Evolutionary conservation across 2,113 vertebrate genomes (phyloP), one percentile per base, ranked within the genome.

Genomic region (Plestiodon gilberti): DNA sequence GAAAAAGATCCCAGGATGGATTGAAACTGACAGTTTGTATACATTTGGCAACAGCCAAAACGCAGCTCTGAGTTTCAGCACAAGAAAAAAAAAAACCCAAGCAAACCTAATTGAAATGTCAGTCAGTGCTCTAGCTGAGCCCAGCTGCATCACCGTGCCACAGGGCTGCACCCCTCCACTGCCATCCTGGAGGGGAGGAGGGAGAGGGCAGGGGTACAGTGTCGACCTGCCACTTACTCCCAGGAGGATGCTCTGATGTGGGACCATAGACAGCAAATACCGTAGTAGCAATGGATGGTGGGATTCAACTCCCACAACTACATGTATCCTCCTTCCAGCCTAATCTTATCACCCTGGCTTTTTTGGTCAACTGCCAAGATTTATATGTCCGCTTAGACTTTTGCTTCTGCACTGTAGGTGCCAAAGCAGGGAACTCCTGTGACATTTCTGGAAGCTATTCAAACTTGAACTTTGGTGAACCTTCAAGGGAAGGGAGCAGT

Each of bases 41-140:
- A 62, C 48, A 88, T 62, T 71, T 74, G 61, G 62, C 55, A 67
- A 62, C 10, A 2, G 23, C 22, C 77, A 28, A 76, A 77, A 61
- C 76, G 70, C 86, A 88, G 67, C 75, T 17, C 18, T 64, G 75
- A 78, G 87, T 64, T 73, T 71, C 87, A 83, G 81, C 22, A 79
- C 55, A 65, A 71, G 64, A 81, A 30, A 48, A 65, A 71, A 52
- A 81, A 30, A 48, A 62, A 52, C 20, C 55, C 25, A 69, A 82
- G 71, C 14, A 76, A 71, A 61, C 59, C 35, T 59, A 28, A 69
- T 2, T 65, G 28, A 65, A 89, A 85, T 83, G 38, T 83, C 81
- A 77, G 38, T 61, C 79, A 77, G 1, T 28, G 64, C 10, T 30
- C 3, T n/a, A 43, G 30, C 11, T 25, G 38, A 71, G 13, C 18